Evolutionary conservation across 2,888 invertebrate genomes (phyloP).

Genomic region (Heterodera filipjevi): DNA sequence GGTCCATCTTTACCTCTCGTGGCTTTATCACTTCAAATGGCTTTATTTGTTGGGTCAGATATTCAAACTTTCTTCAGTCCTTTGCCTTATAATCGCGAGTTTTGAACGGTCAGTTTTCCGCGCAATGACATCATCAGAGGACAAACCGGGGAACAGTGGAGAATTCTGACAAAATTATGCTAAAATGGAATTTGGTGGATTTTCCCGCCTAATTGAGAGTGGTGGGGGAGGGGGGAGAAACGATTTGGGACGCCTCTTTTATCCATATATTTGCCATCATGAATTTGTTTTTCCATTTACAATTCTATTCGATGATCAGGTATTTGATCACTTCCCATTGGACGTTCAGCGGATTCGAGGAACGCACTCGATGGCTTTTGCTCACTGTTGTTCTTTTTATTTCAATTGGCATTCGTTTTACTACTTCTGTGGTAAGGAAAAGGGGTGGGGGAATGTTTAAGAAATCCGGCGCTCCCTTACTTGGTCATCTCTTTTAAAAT

Average conservation of each 20-base stretch:
- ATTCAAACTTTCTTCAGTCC: slow-evolving; percentile 61
- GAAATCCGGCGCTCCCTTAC: too few species aligned
- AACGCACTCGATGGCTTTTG: slow-evolving; percentile 59
- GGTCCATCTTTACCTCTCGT: slow-evolving; percentile 47
- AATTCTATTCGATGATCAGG: not conserved
- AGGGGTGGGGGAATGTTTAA: too few species aligned
- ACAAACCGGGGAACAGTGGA: too few species aligned
- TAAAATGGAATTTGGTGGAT: too few species aligned
- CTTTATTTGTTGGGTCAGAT: slow-evolving; percentile 56
- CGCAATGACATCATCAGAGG: not conserved
- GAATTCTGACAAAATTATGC: too few species aligned
- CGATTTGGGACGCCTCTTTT: not conserved
- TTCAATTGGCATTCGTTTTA: slow-evolving; percentile 55
- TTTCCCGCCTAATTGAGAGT: too few species aligned
- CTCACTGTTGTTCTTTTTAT: slow-evolving; percentile 46
- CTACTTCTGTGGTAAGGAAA: slow-evolving; percentile 49
- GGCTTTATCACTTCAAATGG: slow-evolving; percentile 49
- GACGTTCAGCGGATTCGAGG: slow-evolving; percentile 63
- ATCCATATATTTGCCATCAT: not conserved
- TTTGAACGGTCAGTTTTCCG: slow-evolving; percentile 52
- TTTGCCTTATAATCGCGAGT: slow-evolving; percentile 61
- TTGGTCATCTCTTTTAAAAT: too few species aligned
- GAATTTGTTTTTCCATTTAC: not conserved
- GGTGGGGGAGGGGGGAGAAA: not conserved
- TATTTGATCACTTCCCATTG: slow-evolving; percentile 49